A percentile compares a stretch with the other conserved stretches of the same genome.
Conservation (phyloP, 2,888 invertebrate species). For the Microchrysa polita region DNA sequence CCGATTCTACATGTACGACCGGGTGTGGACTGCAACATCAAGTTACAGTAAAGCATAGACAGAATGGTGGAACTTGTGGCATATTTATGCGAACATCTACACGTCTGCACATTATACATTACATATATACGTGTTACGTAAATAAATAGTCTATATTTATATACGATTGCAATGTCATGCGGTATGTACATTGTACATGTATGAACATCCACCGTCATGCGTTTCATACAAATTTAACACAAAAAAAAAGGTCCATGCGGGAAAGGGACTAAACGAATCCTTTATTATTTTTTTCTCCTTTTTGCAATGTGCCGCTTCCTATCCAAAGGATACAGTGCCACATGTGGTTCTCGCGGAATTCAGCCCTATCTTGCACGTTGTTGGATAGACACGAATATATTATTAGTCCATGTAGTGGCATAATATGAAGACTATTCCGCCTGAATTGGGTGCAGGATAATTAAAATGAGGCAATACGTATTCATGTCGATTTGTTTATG, state of each 20-base stretch:
- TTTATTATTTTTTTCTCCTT: no score
- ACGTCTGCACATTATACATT: background rate
- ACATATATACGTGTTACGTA: background rate
- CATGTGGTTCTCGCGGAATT: conserved; percentile 3
- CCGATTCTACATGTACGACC: conserved; percentile 6
- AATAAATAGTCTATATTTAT: background rate
- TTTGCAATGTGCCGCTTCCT: no score
- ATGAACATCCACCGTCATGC: conserved; percentile 25
- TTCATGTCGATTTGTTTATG: conserved; percentile 20
- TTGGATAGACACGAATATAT: conserved; percentile 29
- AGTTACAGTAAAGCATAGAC: background rate
- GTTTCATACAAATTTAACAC: background rate
- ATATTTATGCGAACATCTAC: background rate
- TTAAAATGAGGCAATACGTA: conserved; percentile 37
- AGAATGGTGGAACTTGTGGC: background rate
- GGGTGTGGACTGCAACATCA: background rate
- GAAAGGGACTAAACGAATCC: no score
- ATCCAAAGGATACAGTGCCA: background rate
- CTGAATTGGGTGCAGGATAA: conserved; percentile 35
- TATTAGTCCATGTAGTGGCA: conserved; percentile 21
- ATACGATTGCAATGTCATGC: conserved; percentile 17
- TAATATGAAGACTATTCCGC: conserved; percentile 35
- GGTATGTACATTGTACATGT: background rate
- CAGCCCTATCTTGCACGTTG: conserved; percentile 1
- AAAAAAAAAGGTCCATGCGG: background rate